A percentile compares a stretch with the other conserved stretches of the same genome.
Conservation (phyloP, 2,888 invertebrate genomes). For the Sinhomidia bicolor region DNA sequence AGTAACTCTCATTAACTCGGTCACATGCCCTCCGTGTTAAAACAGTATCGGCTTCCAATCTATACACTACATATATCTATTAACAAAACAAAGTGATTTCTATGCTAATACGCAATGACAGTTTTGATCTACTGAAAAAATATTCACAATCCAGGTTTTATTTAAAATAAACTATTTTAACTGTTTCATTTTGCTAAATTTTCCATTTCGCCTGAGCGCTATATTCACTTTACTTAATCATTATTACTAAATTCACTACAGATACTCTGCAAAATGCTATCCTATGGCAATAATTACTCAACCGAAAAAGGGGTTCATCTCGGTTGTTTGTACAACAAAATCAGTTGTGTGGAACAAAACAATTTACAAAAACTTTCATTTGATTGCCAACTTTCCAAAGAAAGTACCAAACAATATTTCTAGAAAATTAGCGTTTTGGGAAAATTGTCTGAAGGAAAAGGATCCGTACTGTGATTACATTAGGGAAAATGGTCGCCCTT, state of each 20-base stretch:
- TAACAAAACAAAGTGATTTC: no score
- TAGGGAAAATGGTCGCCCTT: not conserved
- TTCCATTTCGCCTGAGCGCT: no score
- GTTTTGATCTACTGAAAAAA: no score
- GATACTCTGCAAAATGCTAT: conserved; percentile 36
- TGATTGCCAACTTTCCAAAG: conserved; percentile 20
- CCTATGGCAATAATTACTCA: conserved; percentile 45
- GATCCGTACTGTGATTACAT: not conserved
- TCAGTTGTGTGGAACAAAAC: no score
- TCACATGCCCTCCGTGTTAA: no score
- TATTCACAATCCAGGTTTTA: no score
- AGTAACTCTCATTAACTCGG: no score
- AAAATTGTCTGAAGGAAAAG: not conserved
- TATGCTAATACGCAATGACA: no score
- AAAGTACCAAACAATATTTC: not conserved
- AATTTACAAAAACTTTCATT: conserved; percentile 53
- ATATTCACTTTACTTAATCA: not conserved
- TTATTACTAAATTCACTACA: not conserved
- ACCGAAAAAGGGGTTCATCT: conserved; percentile 38
- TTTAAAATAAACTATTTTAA: no score
- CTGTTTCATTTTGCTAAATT: no score
- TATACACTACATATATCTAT: no score
- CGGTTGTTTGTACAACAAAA: conserved; percentile 37
- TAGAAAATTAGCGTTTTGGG: conserved; percentile 29
- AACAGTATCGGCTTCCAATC: no score